Percentiles rank a stretch among this genome's conserved stretches.
Conservation (phyloP, 1,140 invertebrate species). For the Dendrolimus punctatus region DNA sequence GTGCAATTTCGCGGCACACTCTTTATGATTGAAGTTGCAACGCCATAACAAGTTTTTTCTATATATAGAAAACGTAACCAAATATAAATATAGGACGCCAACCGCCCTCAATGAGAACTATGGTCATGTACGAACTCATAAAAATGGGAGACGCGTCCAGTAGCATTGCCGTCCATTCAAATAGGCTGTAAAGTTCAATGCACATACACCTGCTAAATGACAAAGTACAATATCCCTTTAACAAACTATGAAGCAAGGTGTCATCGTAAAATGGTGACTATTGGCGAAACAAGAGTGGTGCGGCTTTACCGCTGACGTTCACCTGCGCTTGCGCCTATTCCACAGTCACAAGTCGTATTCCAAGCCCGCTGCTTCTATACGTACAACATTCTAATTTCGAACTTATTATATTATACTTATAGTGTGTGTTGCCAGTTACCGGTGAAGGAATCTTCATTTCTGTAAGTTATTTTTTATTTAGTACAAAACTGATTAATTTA, state of each 20-base stretch:
- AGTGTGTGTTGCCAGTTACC: conserved; percentile 43
- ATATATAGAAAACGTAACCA: too few relatives aligned
- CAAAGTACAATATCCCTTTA: conserved; percentile 20
- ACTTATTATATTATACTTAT: conserved; percentile 24
- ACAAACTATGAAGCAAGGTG: conserved; percentile 20
- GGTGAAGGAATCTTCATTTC: conserved; percentile 17
- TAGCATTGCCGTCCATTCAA: conserved; percentile 26
- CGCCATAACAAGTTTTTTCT: too few relatives aligned
- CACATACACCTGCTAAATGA: conserved; percentile 39
- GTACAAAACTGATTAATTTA: too few relatives aligned
- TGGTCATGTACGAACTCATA: conserved; percentile 17
- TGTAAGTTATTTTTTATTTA: conserved; percentile 33
- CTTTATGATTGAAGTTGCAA: too few relatives aligned
- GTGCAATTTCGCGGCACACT: too few relatives aligned
- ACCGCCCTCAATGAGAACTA: neutral
- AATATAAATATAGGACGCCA: too few relatives aligned
- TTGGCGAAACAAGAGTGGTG: conserved; percentile 51
- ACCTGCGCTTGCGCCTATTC: conserved; percentile 49
- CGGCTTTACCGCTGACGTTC: conserved; percentile 46
- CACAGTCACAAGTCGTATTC: conserved; percentile 45
- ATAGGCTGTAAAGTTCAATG: conserved; percentile 56
- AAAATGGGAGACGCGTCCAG: conserved; percentile 32
- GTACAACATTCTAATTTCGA: conserved; percentile 24
- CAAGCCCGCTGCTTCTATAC: conserved; percentile 31
- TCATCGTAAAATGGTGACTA: conserved; percentile 25